phyloP scores from a whole-genome alignment of 2,888 invertebrate species.

The Pristionchus fissidentatus region DNA sequence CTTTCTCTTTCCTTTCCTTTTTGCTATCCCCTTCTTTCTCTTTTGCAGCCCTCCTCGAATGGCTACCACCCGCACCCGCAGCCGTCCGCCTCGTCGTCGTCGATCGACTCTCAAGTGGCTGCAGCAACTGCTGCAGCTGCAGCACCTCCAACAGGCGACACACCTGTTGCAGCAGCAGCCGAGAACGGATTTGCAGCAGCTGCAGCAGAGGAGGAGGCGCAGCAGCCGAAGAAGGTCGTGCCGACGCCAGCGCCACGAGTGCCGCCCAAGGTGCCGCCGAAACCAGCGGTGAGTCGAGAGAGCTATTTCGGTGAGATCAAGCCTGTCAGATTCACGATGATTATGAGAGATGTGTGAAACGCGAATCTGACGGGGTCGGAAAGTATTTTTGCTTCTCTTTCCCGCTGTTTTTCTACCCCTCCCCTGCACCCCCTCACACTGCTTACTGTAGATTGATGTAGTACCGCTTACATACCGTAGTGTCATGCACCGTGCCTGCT shows the following conservation, averaged over 20 bases:
- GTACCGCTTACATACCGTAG: conserved; percentile 10
- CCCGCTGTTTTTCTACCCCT: background rate
- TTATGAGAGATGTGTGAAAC: too few species aligned
- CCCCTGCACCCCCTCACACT: background rate
- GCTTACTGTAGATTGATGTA: conserved; percentile 30
- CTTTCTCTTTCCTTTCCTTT: background rate
- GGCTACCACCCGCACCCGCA: conserved; percentile 1
- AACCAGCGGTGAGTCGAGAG: conserved; percentile 68
- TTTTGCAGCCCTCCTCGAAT: conserved; percentile 38
- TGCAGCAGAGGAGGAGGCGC: background rate
- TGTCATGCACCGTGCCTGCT: too few species aligned
- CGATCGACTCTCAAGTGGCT: background rate
- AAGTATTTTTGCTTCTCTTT: background rate
- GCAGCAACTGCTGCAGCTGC: background rate
- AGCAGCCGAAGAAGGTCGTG: background rate
- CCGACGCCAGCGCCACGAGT: conserved; percentile 59
- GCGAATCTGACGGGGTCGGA: background rate
- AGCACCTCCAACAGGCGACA: background rate
- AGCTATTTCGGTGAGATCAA: background rate
- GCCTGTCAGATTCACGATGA: too few species aligned
- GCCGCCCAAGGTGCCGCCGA: conserved; percentile 71
- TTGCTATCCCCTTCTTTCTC: background rate
- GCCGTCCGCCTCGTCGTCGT: conserved; percentile 26
- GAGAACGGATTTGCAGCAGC: background rate
- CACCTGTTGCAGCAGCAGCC: background rate